phyloP scores from a whole-genome alignment of 2,113 vertebrate genomes.

The Sarotherodon lohbergeri region DNA sequence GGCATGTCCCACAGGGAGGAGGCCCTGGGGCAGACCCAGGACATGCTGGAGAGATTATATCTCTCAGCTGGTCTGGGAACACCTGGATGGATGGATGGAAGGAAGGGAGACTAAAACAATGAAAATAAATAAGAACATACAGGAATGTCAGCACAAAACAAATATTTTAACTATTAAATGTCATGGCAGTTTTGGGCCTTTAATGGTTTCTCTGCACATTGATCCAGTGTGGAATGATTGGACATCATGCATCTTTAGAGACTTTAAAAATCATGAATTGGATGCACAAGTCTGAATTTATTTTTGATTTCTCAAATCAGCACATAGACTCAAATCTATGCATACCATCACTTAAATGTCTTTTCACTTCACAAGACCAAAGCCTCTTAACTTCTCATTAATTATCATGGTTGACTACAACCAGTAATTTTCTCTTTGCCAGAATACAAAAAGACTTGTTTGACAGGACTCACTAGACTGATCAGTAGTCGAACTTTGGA shows the following conservation, averaged over 20 bases:
- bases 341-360: not conserved
- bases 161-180: not conserved
- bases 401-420: not conserved
- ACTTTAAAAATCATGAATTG: rapidly evolving
- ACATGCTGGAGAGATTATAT: too few species aligned
- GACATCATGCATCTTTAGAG: not conserved
- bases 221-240: not conserved
- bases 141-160: not conserved
- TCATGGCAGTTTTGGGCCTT: not conserved
- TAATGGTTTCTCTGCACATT: not conserved
- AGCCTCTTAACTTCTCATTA: not conserved
- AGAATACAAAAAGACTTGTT: not conserved
- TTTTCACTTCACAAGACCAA: not conserved
- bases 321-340: not conserved
- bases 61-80: too few species aligned
- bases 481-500: not conserved
- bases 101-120: not conserved
- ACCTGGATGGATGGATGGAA: not conserved
- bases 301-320: not conserved
- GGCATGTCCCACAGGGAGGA: too few species aligned
- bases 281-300: not conserved
- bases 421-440: not conserved
- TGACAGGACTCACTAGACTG: not conserved
- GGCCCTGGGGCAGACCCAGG: too few species aligned
- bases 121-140: not conserved